phyloP scores from a whole-genome alignment of 2,113 vertebrate genomes.

The Odontesthes bonariensis region DNA sequence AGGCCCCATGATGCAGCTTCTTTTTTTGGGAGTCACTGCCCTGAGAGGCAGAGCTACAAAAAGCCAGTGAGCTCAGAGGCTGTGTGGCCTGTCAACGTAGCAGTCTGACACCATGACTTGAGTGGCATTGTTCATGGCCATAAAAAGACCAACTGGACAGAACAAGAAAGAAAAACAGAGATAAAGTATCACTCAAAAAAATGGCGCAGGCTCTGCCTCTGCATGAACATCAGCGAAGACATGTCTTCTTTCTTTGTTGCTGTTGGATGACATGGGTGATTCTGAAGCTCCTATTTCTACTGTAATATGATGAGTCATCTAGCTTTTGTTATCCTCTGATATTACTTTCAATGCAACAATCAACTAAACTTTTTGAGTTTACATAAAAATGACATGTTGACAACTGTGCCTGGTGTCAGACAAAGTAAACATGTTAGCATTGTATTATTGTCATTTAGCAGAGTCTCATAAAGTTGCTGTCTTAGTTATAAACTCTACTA shows the following conservation, averaged over 20 bases:
- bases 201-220: not conserved
- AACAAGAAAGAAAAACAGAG: constrained; percentile 22
- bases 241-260: too few species aligned
- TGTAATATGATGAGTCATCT: too few species aligned
- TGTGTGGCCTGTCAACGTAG: constrained; percentile 73
- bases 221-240: not conserved
- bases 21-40: constrained; percentile 92
- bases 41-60: constrained; percentile 91
- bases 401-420: too few species aligned
- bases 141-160: constrained; percentile 84
- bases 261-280: too few species aligned
- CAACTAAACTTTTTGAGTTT: too few species aligned
- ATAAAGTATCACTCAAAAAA: constrained; percentile 10
- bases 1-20: constrained; percentile 90
- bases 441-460: too few species aligned
- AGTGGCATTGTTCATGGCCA: constrained; percentile 80
- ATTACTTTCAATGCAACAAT: too few species aligned
- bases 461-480: too few species aligned
- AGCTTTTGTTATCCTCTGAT: too few species aligned
- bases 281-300: too few species aligned
- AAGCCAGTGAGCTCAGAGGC: constrained; percentile 92
- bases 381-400: not conserved
- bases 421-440: too few species aligned
- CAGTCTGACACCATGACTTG: constrained; percentile 77
- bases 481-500: too few species aligned